Conservation (phyloP, 1,140 invertebrate species). For the Hirudo medicinalis region DNA sequence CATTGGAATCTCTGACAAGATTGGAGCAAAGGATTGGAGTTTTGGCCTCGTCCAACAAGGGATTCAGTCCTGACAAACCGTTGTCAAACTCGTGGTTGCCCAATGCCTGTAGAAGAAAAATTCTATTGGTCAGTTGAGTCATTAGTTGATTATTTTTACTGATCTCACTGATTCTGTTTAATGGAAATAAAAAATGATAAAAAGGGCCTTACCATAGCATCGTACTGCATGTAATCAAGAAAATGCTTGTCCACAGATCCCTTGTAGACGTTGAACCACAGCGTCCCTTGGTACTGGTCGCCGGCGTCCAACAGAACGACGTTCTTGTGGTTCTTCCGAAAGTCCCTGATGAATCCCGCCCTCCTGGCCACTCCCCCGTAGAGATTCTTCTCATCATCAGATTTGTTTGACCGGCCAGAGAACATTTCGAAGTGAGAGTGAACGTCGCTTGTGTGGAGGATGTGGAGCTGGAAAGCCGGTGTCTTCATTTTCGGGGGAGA, state of each 20-base stretch:
- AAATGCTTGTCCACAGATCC: conserved; percentile 62
- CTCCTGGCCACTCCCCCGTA: conserved; percentile 66
- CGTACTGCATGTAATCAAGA: conserved; percentile 59
- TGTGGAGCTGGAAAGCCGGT: conserved; percentile 37
- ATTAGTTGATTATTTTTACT: no score
- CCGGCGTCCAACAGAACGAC: conserved; percentile 69
- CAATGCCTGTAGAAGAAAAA: conserved; percentile 49
- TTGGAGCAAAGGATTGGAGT: conserved; percentile 66
- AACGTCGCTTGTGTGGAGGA: conserved; percentile 80
- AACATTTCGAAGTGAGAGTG: conserved; percentile 66
- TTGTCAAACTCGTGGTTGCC: conserved; percentile 91
- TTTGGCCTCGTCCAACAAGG: conserved; percentile 56
- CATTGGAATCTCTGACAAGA: conserved; percentile 32
- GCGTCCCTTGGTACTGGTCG: conserved; percentile 73
- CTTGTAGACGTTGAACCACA: conserved; percentile 65
- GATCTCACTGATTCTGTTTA: no score
- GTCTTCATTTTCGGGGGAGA: no score
- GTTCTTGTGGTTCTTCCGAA: conserved; percentile 33
- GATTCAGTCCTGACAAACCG: conserved; percentile 57
- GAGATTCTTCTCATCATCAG: conserved; percentile 37
- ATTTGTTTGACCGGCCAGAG: conserved; percentile 54
- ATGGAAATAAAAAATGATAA: no score
- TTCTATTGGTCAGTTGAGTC: no score
- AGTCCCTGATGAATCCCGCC: conserved; percentile 32
- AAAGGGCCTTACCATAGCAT: conserved; percentile 57